Evolutionary conservation across 2,888 invertebrate genomes (phyloP), one percentile per base, ranked within the genome.

Genomic region (Orthosia cruda): DNA sequence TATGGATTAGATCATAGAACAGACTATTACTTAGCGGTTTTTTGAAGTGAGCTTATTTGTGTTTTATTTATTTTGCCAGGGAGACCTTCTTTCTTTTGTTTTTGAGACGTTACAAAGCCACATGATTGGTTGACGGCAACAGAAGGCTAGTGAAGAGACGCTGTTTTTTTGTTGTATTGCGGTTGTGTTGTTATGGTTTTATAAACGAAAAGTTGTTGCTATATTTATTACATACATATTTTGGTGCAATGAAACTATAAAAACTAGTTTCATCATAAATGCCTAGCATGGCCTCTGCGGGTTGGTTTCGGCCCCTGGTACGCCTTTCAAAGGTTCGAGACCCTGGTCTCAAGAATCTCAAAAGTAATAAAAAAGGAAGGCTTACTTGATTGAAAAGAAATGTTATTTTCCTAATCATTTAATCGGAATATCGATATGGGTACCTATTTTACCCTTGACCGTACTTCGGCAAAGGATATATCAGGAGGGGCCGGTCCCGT

Each of bases 401-500:
- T 3, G 23, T 18, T 32, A 62, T 26, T 45, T 62, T 23, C 47
- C 13, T 32, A 32, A 52, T 52, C 12, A 45, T 65, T 52, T 69
- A n/a, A 11, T 20, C 57, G 18, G 20, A 32, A 18, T 16, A 40
- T 47, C 18, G 15, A 57, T n/a, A 15, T 23, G 12, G 16, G 32
- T 40, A 57, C 26, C 2, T 57, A 57, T 20, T 57, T 62, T 72
- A 80, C 55, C 65, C 73, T 65, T 54, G 64, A 74, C 74, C 62
- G 61, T 73, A 66, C 79, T 77, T 67, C 54, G 32, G 12, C 12
- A 74, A 67, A 80, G 40, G 74, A 64, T 80, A 55, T 50, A 54
- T 54, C 55, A 67, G 67, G 62, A 63, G 59, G 71, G 61, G 32
- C 62, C 61, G 66, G 66, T 59, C 67, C 67, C 63, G 63, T 71